Percentiles rank a stretch among this genome's conserved stretches.
Evolutionary conservation across 2,888 invertebrate species (phyloP).

Genomic region (Acleris emargana): DNA sequence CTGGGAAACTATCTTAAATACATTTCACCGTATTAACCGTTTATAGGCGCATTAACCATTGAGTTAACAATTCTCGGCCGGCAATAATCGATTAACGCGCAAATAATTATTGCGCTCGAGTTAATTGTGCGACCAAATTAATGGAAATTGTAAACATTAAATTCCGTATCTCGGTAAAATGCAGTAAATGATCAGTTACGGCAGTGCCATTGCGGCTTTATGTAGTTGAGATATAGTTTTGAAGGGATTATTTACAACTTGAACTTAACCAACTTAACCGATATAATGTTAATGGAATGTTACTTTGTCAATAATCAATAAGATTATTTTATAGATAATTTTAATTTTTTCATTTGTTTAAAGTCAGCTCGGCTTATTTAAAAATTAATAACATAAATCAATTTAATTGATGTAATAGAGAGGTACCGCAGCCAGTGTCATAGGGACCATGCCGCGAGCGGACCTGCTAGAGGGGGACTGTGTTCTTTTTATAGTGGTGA

Average conservation of each 20-base stretch:
- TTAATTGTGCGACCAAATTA: slow-evolving; percentile 35
- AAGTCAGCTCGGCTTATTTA: no score
- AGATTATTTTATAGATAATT: no score
- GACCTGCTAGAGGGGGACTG: no score
- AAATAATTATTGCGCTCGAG: slow-evolving; percentile 35
- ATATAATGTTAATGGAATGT: background rate
- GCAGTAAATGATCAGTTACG: slow-evolving; percentile 2
- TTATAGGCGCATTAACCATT: slow-evolving; percentile 34
- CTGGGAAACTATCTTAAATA: slow-evolving; percentile 38
- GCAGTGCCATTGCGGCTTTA: background rate
- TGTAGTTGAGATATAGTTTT: background rate
- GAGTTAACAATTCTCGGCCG: slow-evolving; percentile 27
- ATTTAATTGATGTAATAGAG: no score
- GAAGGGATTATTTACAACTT: background rate
- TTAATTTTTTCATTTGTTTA: no score
- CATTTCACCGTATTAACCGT: slow-evolving; percentile 37
- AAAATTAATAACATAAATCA: no score
- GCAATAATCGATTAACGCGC: slow-evolving; percentile 31
- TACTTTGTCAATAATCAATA: background rate
- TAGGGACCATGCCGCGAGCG: no score
- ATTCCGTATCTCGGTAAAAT: slow-evolving; percentile 28
- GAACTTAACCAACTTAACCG: background rate
- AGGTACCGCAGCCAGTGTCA: no score
- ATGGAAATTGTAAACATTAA: slow-evolving; percentile 35
- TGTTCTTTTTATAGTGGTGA: no score